phyloP scores from a whole-genome alignment of 2,888 invertebrate genomes.

The Dendrolimus pini region DNA sequence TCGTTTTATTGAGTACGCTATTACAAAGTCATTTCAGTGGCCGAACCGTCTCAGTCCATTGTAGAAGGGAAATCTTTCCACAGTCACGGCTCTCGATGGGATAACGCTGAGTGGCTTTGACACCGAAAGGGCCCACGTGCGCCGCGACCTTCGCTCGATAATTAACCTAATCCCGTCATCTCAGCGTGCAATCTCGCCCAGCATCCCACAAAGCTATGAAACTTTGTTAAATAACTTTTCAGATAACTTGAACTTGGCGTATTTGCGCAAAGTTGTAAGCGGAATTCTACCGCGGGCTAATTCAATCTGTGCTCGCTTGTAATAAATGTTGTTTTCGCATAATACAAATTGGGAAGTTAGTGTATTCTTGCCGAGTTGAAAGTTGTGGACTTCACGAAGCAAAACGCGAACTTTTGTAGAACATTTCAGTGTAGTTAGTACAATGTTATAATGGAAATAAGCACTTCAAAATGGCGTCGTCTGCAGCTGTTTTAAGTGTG shows the following conservation, averaged over 20 bases:
- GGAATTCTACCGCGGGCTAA: constrained; percentile 66
- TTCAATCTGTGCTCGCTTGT: constrained; percentile 73
- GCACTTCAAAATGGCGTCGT: constrained; percentile 76
- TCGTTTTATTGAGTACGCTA: constrained; percentile 65
- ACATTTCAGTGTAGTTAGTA: constrained; percentile 78
- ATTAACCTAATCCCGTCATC: constrained; percentile 52
- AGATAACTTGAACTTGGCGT: constrained; percentile 74
- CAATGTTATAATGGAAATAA: constrained; percentile 78
- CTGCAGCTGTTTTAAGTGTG: constrained; percentile 60
- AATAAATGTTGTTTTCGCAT: constrained; percentile 75
- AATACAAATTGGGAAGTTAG: constrained; percentile 68
- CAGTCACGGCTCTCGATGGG: constrained; percentile 77
- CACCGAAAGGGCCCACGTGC: constrained; percentile 44
- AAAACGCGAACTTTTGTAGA: constrained; percentile 77
- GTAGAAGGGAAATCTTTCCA: constrained; percentile 75
- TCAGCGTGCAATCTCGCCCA: constrained; percentile 56
- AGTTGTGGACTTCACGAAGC: constrained; percentile 76
- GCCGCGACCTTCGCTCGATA: constrained; percentile 41
- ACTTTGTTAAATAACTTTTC: constrained; percentile 78
- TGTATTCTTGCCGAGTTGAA: constrained; percentile 53
- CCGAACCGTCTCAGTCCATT: constrained; percentile 68
- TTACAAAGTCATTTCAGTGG: constrained; percentile 71
- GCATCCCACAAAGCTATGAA: constrained; percentile 71
- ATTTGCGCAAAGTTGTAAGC: constrained; percentile 73
- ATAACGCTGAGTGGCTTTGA: constrained; percentile 56